Evolutionary conservation across 2,888 invertebrate genomes (phyloP), one percentile per base, ranked within the genome.

Genomic region (Amiota minor): DNA sequence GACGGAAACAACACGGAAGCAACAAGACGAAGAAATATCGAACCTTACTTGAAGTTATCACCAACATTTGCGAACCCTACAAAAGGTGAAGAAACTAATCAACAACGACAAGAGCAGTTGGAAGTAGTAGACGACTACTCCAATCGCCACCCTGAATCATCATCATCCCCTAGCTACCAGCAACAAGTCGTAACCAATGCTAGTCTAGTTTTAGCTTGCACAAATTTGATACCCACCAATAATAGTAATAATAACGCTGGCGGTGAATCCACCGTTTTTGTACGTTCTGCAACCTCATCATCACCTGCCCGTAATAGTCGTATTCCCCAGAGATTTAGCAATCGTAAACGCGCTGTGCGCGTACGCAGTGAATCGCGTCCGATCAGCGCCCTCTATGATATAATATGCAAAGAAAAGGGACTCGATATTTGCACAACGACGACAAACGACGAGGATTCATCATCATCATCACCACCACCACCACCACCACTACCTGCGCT

Each of bases 371-470:
- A 89, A 75, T 89, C 89, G 77, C 89, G 89, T 75, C 89, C 89
- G 9, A 89, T 89, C 16, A 90, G 89, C 82, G 89, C 89, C 49
- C 82, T 90, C 72, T 90, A 89, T 80, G 89, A 90, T 74, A 90
- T 90, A 90, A 89, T 90, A 89, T 90, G 89, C 89, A 89, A 90
- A 84, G 89, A 90, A 86, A 89, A 89, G 79, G 89, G 89, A 74
- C 82, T 88, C 74, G 87, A 88, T 77, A 81, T 85, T 71, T 85
- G 82, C 73, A 82, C 82, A 69, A 78, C 77, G 71, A 79, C 77
- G 68, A 84, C 81, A 59, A 81, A 79, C 70, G 82, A 80, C 81
- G 83, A 80, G 79, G 67, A 68, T 11, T 50, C 64, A 56, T 70
- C 67, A 47, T 68, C 55, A 20, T 61, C 53, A 56, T 70, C 59